Percentiles rank a stretch among this genome's conserved stretches.
phyloP scores from a whole-genome alignment of 2,888 invertebrate species.

The Trichogramma evanescens region DNA sequence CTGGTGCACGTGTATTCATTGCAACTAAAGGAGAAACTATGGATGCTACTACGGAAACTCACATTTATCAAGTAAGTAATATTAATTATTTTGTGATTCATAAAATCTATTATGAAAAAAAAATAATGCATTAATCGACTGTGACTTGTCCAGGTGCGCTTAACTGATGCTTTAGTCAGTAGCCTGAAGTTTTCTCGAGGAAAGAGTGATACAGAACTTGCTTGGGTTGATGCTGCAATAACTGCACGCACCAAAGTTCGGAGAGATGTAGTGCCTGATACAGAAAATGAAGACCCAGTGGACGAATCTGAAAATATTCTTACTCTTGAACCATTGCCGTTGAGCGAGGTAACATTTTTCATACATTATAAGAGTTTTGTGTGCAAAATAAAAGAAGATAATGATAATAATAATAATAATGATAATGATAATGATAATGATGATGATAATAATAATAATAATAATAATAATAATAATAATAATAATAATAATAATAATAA shows the following conservation, averaged over 20 bases:
- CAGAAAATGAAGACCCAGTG: slow-evolving; percentile 45
- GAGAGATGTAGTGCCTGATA: slow-evolving; percentile 57
- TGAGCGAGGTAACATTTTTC: slow-evolving; percentile 43
- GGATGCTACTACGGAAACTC: slow-evolving; percentile 95
- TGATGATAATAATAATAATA: not conserved
- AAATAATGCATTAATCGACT: not conserved
- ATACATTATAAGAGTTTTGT: not conserved
- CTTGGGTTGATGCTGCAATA: slow-evolving; percentile 85
- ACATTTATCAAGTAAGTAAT: slow-evolving; percentile 81
- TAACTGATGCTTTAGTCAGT: slow-evolving; percentile 86
- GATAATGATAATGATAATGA: not conserved
- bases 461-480: not conserved
- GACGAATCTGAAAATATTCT: slow-evolving; percentile 53
- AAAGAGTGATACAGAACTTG: slow-evolving; percentile 85
- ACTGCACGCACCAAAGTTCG: slow-evolving; percentile 49
- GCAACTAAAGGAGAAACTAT: slow-evolving; percentile 77
- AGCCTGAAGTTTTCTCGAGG: slow-evolving; percentile 77
- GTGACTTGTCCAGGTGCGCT: slow-evolving; percentile 61
- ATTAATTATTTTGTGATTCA: not conserved
- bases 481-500: not conserved
- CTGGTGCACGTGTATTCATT: slow-evolving; percentile 71
- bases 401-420: not conserved
- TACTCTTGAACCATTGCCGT: slow-evolving; percentile 61
- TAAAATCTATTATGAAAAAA: not conserved
- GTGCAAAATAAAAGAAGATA: not conserved